These are phyloP conservation scores for Cetonia aurata DNA, from an alignment of 2,888 invertebrate genomes.

Conservation along the genomic window DNA sequence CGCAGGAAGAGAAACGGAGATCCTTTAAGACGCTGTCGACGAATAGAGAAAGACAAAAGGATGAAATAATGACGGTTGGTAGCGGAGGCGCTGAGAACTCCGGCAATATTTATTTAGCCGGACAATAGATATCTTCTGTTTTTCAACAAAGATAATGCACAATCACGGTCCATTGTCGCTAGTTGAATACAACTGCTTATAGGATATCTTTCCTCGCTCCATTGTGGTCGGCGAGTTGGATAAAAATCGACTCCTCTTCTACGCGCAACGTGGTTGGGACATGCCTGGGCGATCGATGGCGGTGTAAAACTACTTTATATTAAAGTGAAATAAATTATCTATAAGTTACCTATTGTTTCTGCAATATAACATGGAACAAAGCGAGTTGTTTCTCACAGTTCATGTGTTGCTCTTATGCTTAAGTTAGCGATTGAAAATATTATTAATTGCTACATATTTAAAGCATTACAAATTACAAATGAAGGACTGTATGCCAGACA, in stretches of 20 bases:
- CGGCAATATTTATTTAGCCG: constrained; percentile 62
- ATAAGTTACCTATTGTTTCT: too few relatives aligned
- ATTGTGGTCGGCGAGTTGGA: constrained; percentile 50
- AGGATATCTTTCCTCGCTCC: constrained; percentile 47
- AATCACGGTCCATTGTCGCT: constrained; percentile 63
- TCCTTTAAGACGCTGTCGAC: constrained; percentile 20
- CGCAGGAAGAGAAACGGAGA: constrained; percentile 14
- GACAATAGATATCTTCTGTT: constrained; percentile 62
- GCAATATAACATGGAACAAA: too few relatives aligned
- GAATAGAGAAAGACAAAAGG: constrained; percentile 45
- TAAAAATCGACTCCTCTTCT: constrained; percentile 52
- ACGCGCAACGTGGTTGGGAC: constrained; percentile 14
- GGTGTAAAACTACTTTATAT: not conserved
- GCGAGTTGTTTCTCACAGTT: too few relatives aligned
- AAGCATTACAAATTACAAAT: too few relatives aligned
- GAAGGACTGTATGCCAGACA: too few relatives aligned
- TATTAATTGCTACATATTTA: too few relatives aligned
- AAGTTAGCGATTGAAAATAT: too few relatives aligned
- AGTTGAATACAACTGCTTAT: constrained; percentile 57
- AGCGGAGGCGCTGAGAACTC: constrained; percentile 47
- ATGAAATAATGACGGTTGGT: constrained; percentile 48
- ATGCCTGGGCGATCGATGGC: constrained; percentile 21
- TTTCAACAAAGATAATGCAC: constrained; percentile 62
- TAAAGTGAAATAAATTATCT: too few relatives aligned
- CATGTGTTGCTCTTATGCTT: too few relatives aligned